Evolutionary conservation across 2,113 vertebrate species (phyloP), one percentile per base, ranked within the genome.

Genomic region (Brevimyrus niger): DNA sequence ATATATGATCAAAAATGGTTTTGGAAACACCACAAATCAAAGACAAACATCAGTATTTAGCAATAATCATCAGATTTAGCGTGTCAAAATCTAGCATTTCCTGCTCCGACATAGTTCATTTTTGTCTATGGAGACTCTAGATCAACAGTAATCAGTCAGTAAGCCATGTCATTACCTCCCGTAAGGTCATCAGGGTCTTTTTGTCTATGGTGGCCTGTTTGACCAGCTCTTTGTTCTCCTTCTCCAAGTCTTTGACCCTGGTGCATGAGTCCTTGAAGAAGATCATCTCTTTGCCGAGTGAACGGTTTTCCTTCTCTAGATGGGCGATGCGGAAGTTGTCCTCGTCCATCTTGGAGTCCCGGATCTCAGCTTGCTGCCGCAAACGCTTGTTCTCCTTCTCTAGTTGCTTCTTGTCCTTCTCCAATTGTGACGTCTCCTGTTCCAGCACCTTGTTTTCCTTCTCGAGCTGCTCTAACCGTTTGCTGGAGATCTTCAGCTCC

Each of bases 361-460:
- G 97, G 94, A 99, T 97, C 95, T 99, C 98, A 3, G 97, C 97
- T 93, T 99, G 98, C 80, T 99, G 98, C 80, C 97, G 94, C 88
- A 99, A 96, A 38, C 98, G 96, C 92, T 98, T 99, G 88, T 99
- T 99, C 94, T 99, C 98, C 89, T 99, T 99, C 92, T 99, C 98
- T 76, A 99, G 94, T 69, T 97, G 97, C 38, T 99, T 99, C 94
- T 99, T 99, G 95, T 99, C 98, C 91, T 98, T 99, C 93, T 99
- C 98, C 53, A 99, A 92, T 91, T 98, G 98, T 23, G 96, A 97
- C 89, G 96, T 98, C 92, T 99, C 98, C 91, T 97, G 97, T 90
- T 99, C 98, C 92, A 99, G 94, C 83, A 95, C 93, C 91, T 96
- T 97, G 91, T 97, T 98, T 94, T 99, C 98, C 92, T 98, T 97